Evolutionary conservation across 2,888 invertebrate genomes (phyloP), one percentile per base, ranked within the genome.

Genomic region (Tuta absoluta): DNA sequence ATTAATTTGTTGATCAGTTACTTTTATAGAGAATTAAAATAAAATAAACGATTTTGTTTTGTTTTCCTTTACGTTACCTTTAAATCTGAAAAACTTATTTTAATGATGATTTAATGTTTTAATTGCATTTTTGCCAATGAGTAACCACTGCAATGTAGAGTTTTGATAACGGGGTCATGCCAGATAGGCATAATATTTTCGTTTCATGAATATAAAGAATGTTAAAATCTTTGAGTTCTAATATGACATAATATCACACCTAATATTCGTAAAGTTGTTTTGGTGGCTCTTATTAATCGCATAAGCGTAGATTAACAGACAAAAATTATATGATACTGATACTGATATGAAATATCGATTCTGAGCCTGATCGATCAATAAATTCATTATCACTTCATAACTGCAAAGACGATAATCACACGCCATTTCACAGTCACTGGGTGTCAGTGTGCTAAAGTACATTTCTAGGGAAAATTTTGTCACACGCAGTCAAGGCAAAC

Each of bases 1-100:
- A 89, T 69, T 89, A 51, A 51, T 51, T 2, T 23, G 51, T 11
- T 12, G 10, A 8, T 19, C n/a, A n/a, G 2, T 23, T 51, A 23
- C 21, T 21, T 4, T 45, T n/a, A 3, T 45, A 17, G 4, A 45
- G 5, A 45, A 45, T 17, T n/a, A 45, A n/a, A 45, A 45, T 33
- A 33, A 4, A 1, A 33, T 33, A 33, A 33, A 33, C 33, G 8
- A 33, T 3, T 1, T 33, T 33, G 33, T 33, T 1, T 1, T 8
- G 10, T 33, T 33, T 33, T 10, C 33, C 10, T 33, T 33, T 33
- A 33, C n/a, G n/a, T n/a, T n/a, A n/a, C n/a, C n/a, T n/a, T n/a
- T n/a, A n/a, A n/a, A n/a, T n/a, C n/a, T n/a, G n/a, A n/a, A n/a
- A n/a, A n/a, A n/a, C n/a, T n/a, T n/a, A n/a, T n/a, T n/a, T n/a